Evolutionary conservation across 1,140 invertebrate genomes (phyloP).

Genomic region (Agraylea sexmaculata): DNA sequence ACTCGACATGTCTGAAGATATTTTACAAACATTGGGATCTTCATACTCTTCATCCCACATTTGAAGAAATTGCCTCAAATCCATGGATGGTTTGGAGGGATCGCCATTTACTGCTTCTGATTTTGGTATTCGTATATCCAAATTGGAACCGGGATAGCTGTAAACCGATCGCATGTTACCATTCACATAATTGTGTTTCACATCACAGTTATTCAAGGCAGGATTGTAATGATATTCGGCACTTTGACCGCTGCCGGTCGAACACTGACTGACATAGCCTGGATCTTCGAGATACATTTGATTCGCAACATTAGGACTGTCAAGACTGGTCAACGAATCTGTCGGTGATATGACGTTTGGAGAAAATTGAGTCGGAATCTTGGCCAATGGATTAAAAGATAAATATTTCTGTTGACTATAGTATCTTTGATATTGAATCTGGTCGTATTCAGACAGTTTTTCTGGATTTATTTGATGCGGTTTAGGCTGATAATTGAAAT

Average conservation of each 20-base stretch:
- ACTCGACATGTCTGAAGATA: slow-evolving; percentile 2
- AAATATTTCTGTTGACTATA: slow-evolving; percentile 16
- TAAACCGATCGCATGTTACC: not conserved
- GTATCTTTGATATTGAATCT: slow-evolving; percentile 34
- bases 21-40: slow-evolving; percentile 21
- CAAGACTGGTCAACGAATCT: slow-evolving; percentile 34
- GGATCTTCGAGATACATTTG: slow-evolving; percentile 33
- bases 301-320: slow-evolving; percentile 25
- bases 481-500: slow-evolving; percentile 7
- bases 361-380: slow-evolving; percentile 32
- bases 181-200: not conserved
- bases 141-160: not conserved
- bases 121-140: not conserved
- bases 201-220: no score
- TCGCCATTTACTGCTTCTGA: not conserved
- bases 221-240: slow-evolving; percentile 24
- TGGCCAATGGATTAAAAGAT: slow-evolving; percentile 26
- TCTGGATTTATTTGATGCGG: slow-evolving; percentile 9
- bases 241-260: slow-evolving; percentile 33
- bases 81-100: slow-evolving; percentile 19
- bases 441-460: slow-evolving; percentile 13
- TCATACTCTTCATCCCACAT: slow-evolving; percentile 42
- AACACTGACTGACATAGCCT: slow-evolving; percentile 38
- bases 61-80: slow-evolving; percentile 38
- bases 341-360: slow-evolving; percentile 35